Conservation (phyloP, 2,797 vertebrate species). For the Phrynocephalus forsythii region DNA sequence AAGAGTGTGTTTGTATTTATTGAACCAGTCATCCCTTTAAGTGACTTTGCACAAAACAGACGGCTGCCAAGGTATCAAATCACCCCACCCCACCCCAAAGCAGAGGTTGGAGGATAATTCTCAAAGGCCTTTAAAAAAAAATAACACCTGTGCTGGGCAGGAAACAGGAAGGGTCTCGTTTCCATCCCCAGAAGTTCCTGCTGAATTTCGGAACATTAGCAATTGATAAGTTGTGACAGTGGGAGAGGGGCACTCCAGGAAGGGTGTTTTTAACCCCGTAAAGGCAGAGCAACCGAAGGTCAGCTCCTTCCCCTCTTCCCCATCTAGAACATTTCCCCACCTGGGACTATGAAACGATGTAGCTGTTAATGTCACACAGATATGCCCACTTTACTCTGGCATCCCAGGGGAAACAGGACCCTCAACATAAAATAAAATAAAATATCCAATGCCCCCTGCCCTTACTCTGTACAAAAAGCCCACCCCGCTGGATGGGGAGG, state of each 20-base stretch:
- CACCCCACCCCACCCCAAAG: background rate
- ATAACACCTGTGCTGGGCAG: background rate
- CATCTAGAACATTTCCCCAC: background rate
- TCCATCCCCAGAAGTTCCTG: background rate
- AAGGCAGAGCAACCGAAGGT: background rate
- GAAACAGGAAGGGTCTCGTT: background rate
- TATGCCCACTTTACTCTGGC: conserved; percentile 9
- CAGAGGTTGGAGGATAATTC: background rate
- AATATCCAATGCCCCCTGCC: no score
- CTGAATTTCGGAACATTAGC: background rate
- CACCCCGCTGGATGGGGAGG: background rate
- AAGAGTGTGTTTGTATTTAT: conserved; percentile 27
- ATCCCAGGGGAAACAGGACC: background rate
- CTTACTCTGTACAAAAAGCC: conserved; percentile 3
- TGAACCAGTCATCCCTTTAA: background rate
- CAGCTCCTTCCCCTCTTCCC: background rate
- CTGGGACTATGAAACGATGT: background rate
- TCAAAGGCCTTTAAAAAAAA: background rate
- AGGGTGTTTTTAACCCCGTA: background rate
- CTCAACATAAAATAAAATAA: no score
- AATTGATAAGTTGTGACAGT: background rate
- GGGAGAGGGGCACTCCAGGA: background rate
- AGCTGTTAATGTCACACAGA: background rate
- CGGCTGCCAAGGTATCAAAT: background rate
- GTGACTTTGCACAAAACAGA: background rate